These are phyloP conservation scores for Mus caroli DNA, from an alignment of 2,797 vertebrate species.

Conservation along the genomic window DNA sequence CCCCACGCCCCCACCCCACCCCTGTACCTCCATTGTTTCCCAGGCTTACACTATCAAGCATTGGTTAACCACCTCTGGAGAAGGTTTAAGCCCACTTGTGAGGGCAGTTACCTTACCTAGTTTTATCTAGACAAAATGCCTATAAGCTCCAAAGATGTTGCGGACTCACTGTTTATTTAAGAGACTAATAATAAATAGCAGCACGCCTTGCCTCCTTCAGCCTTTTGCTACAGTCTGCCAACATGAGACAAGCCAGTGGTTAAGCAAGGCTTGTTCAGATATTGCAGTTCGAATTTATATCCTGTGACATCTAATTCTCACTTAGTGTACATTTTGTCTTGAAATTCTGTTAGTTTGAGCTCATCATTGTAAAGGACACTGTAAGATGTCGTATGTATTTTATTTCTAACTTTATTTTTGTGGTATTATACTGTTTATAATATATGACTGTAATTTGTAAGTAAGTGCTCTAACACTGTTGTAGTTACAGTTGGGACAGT, in stretches of 20 bases:
- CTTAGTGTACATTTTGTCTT: conserved; percentile 25
- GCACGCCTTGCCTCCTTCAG: not conserved
- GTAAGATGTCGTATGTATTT: conserved; percentile 13
- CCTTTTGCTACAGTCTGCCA: conserved; percentile 1
- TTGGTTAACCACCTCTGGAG: not conserved
- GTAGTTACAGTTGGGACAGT: not conserved
- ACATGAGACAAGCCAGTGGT: not conserved
- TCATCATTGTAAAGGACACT: conserved; percentile 29
- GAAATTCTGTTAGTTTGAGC: not conserved
- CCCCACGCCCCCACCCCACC: fast-evolving
- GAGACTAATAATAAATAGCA: not conserved
- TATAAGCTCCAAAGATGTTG: not conserved
- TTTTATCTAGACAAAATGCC: conserved; percentile 14
- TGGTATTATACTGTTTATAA: not conserved
- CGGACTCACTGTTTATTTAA: conserved; percentile 1
- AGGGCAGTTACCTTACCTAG: not conserved
- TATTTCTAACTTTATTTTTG: conserved; percentile 47
- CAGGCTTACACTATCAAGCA: not conserved
- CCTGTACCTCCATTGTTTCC: not conserved
- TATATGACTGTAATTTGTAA: conserved; percentile 31
- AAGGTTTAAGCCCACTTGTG: not conserved
- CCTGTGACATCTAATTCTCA: not conserved
- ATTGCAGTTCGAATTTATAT: conserved; percentile 29
- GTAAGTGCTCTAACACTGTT: not conserved
- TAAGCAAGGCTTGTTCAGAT: conserved; percentile 26